Conservation (phyloP, 2,888 invertebrate species). For the Melanophora roralis region DNA sequence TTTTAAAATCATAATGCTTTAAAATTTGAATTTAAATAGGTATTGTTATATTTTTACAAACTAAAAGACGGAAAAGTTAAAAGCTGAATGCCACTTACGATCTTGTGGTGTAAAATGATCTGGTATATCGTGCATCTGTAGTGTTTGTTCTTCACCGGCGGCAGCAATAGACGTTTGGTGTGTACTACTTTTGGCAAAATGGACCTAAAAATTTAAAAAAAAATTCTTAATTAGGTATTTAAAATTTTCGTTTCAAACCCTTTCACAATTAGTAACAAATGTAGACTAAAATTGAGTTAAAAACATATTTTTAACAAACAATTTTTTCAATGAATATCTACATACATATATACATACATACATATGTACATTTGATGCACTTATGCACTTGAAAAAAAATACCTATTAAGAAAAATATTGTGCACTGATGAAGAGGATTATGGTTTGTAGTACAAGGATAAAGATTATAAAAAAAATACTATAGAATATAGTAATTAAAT, state of each 20-base stretch:
- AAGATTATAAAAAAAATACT: neutral
- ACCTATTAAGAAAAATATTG: too few species aligned
- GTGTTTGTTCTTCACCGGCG: conserved; percentile 63
- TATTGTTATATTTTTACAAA: too few species aligned
- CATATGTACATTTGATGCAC: too few species aligned
- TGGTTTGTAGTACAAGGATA: conserved; percentile 48
- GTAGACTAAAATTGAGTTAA: conserved; percentile 9
- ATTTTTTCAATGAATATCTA: too few species aligned
- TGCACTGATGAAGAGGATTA: conserved; percentile 14
- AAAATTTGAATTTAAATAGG: too few species aligned
- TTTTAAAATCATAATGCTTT: too few species aligned
- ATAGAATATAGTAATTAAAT: conserved; percentile 21
- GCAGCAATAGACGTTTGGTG: conserved; percentile 73
- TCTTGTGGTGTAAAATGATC: conserved; percentile 70
- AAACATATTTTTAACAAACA: too few species aligned
- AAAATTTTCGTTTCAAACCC: neutral
- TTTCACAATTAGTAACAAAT: conserved; percentile 15
- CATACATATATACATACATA: too few species aligned
- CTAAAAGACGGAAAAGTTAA: too few species aligned
- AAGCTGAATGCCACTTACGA: too few species aligned
- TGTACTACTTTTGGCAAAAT: conserved; percentile 80
- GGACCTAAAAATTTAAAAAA: conserved; percentile 78
- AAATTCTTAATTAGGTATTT: neutral
- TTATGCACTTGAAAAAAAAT: too few species aligned
- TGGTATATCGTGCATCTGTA: conserved; percentile 77